A percentile compares a stretch with the other conserved stretches of the same genome.
phyloP scores from a whole-genome alignment of 2,113 vertebrate species.

The Ptilonorhynchus violaceus region DNA sequence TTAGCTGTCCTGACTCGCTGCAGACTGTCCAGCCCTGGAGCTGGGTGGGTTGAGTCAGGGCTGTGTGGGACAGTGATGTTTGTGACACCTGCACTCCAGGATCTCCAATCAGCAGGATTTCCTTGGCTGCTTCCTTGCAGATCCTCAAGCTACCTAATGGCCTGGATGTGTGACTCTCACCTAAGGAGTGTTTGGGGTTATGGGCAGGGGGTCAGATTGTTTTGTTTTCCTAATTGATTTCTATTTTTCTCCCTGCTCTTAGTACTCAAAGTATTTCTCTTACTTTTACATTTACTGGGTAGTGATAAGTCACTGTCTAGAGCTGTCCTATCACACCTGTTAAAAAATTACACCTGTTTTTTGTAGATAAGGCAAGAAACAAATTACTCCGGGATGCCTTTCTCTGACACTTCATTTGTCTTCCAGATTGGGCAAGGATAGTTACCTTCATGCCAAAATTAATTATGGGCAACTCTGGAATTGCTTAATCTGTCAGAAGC shows the following conservation, averaged over 20 bases:
- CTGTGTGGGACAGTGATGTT: not conserved
- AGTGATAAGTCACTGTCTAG: not conserved
- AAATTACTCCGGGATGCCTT: slow-evolving; percentile 26
- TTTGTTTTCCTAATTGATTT: not conserved
- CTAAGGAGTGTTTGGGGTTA: not conserved
- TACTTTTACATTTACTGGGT: not conserved
- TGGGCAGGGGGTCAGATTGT: not conserved
- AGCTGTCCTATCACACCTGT: not conserved
- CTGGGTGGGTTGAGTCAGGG: not conserved
- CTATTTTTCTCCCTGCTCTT: not conserved
- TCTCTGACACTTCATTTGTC: slow-evolving; percentile 31
- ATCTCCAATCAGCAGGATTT: not conserved
- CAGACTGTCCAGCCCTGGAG: not conserved
- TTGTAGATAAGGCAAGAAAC: slow-evolving; percentile 41
- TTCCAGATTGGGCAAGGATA: slow-evolving; percentile 24
- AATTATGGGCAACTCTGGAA: slow-evolving; percentile 32
- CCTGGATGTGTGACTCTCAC: not conserved
- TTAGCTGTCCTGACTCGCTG: not conserved
- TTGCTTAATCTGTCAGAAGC: slow-evolving; percentile 46
- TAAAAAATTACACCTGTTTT: slow-evolving; percentile 37
- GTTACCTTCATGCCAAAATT: slow-evolving; percentile 32
- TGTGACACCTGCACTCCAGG: no score
- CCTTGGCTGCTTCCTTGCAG: not conserved
- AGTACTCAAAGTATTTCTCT: not conserved
- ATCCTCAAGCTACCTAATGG: not conserved